phyloP scores from a whole-genome alignment of 2,888 invertebrate genomes.

The Ochlodes sylvanus region DNA sequence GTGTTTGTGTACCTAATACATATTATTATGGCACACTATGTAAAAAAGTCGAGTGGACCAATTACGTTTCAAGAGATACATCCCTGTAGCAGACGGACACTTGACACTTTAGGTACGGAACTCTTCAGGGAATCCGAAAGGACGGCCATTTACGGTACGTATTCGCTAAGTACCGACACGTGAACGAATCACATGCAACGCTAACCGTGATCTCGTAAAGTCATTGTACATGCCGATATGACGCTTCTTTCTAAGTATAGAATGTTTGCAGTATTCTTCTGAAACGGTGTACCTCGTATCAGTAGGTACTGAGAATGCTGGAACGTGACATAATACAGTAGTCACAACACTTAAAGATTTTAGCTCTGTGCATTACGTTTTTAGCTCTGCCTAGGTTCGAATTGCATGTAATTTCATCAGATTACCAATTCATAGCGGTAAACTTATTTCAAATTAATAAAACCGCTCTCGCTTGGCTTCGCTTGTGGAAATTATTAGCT shows the following conservation, averaged over 20 bases:
- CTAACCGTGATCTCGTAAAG: slow-evolving; percentile 1
- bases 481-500: too few relatives aligned
- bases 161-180: slow-evolving; percentile 11
- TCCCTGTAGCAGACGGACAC: too few relatives aligned
- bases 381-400: too few relatives aligned
- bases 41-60: too few relatives aligned
- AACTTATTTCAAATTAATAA: too few relatives aligned
- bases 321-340: not conserved
- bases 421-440: too few relatives aligned
- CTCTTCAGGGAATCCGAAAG: not conserved
- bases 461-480: too few relatives aligned
- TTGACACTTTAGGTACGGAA: too few relatives aligned
- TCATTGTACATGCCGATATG: not conserved
- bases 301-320: not conserved
- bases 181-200: slow-evolving; percentile 8
- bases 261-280: not conserved
- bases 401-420: too few relatives aligned
- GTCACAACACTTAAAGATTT: not conserved
- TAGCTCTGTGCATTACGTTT: not conserved
- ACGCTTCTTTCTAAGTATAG: slow-evolving; percentile 3
- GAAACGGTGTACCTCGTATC: not conserved
- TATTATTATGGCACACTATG: too few relatives aligned
- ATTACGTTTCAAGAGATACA: too few relatives aligned
- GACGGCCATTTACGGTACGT: slow-evolving; percentile 2
- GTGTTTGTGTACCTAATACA: too few relatives aligned